Conservation (phyloP, 2,797 vertebrate species). For the Hydrocynus forskahlii region DNA sequence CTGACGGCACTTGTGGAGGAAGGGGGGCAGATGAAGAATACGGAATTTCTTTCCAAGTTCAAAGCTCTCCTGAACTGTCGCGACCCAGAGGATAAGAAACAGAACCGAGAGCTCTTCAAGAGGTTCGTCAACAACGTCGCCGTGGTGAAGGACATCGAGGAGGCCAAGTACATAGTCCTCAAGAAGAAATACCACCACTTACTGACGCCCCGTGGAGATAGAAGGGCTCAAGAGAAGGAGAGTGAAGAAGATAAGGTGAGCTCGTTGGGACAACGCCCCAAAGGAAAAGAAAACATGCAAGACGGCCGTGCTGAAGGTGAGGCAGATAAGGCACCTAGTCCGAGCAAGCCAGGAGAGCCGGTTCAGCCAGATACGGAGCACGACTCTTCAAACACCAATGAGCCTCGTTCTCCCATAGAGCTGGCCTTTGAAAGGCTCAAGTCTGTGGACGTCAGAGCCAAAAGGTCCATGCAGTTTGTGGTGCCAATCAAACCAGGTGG, state of each 20-base stretch:
- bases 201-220: not conserved
- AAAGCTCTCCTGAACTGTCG: conserved; percentile 74
- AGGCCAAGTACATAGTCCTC: conserved; percentile 79
- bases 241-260: not conserved
- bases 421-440: conserved; percentile 64
- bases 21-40: conserved; percentile 80
- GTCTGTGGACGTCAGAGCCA: conserved; percentile 30
- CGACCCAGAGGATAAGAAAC: conserved; percentile 72
- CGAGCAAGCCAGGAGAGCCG: conserved; percentile 13
- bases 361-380: conserved; percentile 18
- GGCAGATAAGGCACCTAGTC: not conserved
- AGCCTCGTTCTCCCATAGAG: conserved; percentile 27
- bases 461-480: conserved; percentile 57
- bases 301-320: not conserved
- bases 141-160: conserved; percentile 81
- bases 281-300: not conserved
- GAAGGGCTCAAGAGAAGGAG: conserved; percentile 11
- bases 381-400: conserved; percentile 38
- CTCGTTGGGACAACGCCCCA: not conserved
- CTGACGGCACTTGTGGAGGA: conserved; percentile 75
- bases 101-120: conserved; percentile 84
- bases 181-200: conserved; percentile 69
- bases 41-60: conserved; percentile 81
- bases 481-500: conserved; percentile 24
- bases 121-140: conserved; percentile 86